Conservation (phyloP, 2,113 vertebrate genomes). For the Neotoma lepida region DNA sequence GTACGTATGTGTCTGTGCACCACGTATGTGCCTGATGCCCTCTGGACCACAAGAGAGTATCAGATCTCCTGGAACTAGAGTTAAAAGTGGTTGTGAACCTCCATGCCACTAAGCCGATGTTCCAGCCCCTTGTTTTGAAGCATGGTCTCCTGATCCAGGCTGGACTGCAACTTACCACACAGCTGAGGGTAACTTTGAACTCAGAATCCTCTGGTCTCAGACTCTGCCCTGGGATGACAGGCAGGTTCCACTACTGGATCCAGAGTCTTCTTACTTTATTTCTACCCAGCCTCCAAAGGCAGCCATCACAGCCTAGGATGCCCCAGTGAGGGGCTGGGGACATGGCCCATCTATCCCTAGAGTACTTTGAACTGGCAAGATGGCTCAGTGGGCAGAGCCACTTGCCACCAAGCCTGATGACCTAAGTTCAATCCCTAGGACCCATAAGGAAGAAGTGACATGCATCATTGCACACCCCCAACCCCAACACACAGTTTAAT, state of each 20-base stretch:
- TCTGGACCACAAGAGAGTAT: neutral
- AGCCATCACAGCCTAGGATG: neutral
- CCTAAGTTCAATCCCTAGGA: neutral
- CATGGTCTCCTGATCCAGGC: neutral
- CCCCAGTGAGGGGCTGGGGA: neutral
- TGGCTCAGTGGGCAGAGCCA: neutral
- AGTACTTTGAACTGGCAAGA: neutral
- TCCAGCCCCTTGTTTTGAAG: neutral
- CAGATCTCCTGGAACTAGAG: neutral
- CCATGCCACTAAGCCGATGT: neutral
- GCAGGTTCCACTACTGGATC: neutral
- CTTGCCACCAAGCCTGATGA: neutral
- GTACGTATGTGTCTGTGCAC: neutral
- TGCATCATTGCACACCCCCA: neutral
- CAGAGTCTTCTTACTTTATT: neutral
- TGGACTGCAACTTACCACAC: neutral
- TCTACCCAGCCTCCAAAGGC: neutral
- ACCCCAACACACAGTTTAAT: neutral
- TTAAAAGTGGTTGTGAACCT: neutral
- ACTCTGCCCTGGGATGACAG: neutral
- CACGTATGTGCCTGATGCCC: neutral
- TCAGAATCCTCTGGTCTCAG: neutral
- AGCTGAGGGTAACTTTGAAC: neutral
- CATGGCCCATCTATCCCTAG: neutral
- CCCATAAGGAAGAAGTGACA: neutral